A percentile compares a stretch with the other conserved stretches of the same genome.
Evolutionary conservation across 1,140 invertebrate species (phyloP).

Genomic region (Polypedilum vanderplanki): DNA sequence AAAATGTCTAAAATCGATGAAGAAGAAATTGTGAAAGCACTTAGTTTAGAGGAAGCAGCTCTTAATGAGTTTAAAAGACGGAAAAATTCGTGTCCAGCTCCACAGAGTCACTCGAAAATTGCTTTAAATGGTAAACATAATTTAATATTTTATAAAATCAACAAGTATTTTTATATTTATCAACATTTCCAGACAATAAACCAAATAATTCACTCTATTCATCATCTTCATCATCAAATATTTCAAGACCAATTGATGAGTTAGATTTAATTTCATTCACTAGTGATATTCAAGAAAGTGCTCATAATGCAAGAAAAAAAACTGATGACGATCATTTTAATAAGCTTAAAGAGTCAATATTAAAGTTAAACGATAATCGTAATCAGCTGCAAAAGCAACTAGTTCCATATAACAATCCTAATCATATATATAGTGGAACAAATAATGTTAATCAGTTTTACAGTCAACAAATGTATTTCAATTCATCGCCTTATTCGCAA

Average conservation of each 20-base stretch:
- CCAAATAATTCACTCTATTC: not conserved
- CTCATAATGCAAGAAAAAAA: not conserved
- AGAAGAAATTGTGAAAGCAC: not conserved
- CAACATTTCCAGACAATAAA: constrained; percentile 1
- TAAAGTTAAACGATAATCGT: not conserved
- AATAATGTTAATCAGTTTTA: constrained; percentile 7
- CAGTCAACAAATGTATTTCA: not conserved
- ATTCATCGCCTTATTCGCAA: not conserved
- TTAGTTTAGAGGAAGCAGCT: constrained; percentile 3
- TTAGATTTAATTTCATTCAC: not conserved
- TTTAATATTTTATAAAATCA: not conserved
- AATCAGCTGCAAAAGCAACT: not conserved
- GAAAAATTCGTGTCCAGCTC: not conserved
- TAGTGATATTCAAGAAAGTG: not conserved
- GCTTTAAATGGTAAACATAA: not conserved
- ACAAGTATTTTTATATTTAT: not conserved
- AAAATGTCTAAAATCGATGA: not conserved
- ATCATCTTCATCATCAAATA: not conserved
- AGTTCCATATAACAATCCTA: not conserved
- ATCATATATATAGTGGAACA: not conserved
- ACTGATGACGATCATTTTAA: not conserved
- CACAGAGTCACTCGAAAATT: not conserved
- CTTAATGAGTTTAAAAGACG: not conserved
- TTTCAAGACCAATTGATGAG: not conserved
- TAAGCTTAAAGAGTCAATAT: not conserved